These are phyloP conservation scores for Rhinoraja longicauda DNA, from an alignment of 2,797 vertebrate species.

Conservation along the genomic window DNA sequence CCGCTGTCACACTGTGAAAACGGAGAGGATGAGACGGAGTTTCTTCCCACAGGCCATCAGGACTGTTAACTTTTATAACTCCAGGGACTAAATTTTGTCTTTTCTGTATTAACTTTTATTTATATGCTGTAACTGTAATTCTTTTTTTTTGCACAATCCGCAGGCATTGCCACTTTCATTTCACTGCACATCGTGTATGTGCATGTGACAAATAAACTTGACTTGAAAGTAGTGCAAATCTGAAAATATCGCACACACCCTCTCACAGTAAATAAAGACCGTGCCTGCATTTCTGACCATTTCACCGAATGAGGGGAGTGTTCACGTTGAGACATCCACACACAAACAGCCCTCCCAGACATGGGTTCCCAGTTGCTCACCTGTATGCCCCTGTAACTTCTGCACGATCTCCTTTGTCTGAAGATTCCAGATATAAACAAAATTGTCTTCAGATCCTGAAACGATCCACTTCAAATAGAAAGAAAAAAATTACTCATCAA, in stretches of 20 bases:
- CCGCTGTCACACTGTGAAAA: too few relatives aligned
- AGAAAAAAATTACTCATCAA: background rate
- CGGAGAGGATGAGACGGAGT: too few relatives aligned
- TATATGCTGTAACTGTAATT: too few relatives aligned
- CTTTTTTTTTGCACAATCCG: too few relatives aligned
- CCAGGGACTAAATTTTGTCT: too few relatives aligned
- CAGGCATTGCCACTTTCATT: too few relatives aligned
- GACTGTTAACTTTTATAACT: too few relatives aligned
- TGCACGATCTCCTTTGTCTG: constrained; percentile 99
- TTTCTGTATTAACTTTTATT: too few relatives aligned
- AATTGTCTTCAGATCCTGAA: constrained; percentile 95
- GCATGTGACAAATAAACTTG: too few relatives aligned
- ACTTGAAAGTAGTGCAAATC: background rate
- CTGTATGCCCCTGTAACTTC: constrained; percentile 97
- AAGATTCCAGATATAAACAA: constrained; percentile 98
- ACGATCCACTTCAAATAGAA: constrained; percentile 81
- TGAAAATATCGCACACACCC: background rate
- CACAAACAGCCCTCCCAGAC: background rate
- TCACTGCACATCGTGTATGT: too few relatives aligned
- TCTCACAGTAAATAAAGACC: too few relatives aligned
- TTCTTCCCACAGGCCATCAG: too few relatives aligned
- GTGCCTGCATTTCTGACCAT: background rate
- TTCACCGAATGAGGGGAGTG: background rate
- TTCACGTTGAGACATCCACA: background rate
- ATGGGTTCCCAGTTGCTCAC: constrained; percentile 51